Evolutionary conservation across 2,797 vertebrate species (phyloP).

Genomic region (Cygnus olor): DNA sequence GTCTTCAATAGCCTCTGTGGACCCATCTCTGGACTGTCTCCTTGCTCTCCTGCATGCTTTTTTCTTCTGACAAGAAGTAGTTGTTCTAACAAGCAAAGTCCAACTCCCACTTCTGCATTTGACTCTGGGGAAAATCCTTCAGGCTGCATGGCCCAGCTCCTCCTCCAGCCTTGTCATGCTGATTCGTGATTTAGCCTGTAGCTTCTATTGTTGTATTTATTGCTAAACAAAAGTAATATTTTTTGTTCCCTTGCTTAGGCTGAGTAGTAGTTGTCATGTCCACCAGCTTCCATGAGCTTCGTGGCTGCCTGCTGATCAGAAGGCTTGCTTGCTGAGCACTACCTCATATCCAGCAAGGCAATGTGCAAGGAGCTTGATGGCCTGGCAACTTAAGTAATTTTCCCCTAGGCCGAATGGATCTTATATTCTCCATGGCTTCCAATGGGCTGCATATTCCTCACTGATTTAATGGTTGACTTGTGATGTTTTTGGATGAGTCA

Average conservation of each 20-base stretch:
- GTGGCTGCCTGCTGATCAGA: neutral
- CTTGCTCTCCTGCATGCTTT: neutral
- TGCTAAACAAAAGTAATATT: slow-evolving; percentile 50
- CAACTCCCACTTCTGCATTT: neutral
- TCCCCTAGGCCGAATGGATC: neutral
- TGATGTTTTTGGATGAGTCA: slow-evolving; percentile 57
- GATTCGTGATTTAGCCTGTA: slow-evolving; percentile 48
- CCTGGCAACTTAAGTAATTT: neutral
- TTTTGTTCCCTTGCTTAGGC: neutral
- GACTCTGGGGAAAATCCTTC: slow-evolving; percentile 34
- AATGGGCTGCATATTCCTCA: slow-evolving; percentile 29
- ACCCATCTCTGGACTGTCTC: neutral
- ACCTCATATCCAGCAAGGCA: neutral
- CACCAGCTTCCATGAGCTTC: neutral
- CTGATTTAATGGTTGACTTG: slow-evolving; percentile 46
- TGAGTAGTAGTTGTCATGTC: neutral
- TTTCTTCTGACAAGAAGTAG: slow-evolving; percentile 11
- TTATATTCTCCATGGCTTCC: slow-evolving; percentile 20
- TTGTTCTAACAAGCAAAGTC: neutral
- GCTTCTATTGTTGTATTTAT: slow-evolving; percentile 62
- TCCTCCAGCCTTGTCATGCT: slow-evolving; percentile 49
- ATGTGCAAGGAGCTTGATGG: neutral
- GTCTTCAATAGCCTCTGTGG: neutral
- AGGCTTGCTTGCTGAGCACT: neutral
- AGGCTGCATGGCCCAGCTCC: neutral